These are phyloP conservation scores for Malacosoma neustria DNA, from an alignment of 2,888 invertebrate species.

Conservation along the genomic window DNA sequence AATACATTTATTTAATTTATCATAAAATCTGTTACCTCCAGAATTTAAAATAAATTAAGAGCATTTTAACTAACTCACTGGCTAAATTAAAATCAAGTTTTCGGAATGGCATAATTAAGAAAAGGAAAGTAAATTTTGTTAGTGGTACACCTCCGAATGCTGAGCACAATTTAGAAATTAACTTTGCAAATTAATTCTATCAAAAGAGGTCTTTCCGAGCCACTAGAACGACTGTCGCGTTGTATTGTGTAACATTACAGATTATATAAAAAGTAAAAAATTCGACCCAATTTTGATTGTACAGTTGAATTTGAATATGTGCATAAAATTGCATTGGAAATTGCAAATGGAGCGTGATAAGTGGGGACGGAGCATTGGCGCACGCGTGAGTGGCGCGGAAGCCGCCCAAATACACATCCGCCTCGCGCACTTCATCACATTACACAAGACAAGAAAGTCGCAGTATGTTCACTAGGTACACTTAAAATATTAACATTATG, in stretches of 20 bases:
- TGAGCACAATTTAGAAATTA: not conserved
- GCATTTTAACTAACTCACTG: not conserved
- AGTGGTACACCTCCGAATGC: not conserved
- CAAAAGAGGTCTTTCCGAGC: no score
- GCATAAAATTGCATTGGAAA: slow-evolving; percentile 10
- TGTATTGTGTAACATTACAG: no score
- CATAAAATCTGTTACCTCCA: no score
- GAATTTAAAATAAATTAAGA: no score
- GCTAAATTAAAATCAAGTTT: not conserved
- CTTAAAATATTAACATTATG: no score
- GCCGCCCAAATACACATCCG: not conserved
- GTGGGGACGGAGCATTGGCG: not conserved
- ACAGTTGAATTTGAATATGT: not conserved
- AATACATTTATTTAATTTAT: no score
- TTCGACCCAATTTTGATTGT: not conserved
- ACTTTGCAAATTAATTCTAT: not conserved
- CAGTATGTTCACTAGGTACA: no score
- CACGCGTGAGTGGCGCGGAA: not conserved
- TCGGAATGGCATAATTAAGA: not conserved
- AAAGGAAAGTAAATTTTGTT: not conserved
- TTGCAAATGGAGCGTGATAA: slow-evolving; percentile 8
- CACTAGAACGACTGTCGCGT: no score
- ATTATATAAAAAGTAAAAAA: no score
- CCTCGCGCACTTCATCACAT: not conserved
- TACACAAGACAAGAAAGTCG: not conserved